A percentile compares a stretch with the other conserved stretches of the same genome.
Evolutionary conservation across 2,797 vertebrate species (phyloP).

Genomic region (Holocentrus rufus): DNA sequence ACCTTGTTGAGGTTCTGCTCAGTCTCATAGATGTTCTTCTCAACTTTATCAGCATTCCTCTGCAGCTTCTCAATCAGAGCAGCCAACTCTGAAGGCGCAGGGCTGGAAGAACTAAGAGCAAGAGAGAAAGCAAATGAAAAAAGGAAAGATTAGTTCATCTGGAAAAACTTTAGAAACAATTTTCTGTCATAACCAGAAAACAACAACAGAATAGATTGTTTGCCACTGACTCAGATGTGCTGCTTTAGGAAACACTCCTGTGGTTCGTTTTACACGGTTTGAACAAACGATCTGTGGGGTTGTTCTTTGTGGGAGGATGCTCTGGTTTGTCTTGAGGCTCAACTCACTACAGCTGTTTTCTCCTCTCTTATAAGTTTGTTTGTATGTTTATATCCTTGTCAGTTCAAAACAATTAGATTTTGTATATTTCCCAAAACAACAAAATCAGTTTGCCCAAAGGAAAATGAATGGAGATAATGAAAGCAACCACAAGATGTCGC

Average conservation of each 20-base stretch:
- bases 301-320: too few relatives aligned
- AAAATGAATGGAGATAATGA: background rate
- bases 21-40: conserved; percentile 90
- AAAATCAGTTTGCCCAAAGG: background rate
- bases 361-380: too few relatives aligned
- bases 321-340: background rate
- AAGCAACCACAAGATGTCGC: background rate
- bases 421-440: background rate
- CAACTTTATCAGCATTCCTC: conserved; percentile 96
- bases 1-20: conserved; percentile 94
- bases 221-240: too few relatives aligned
- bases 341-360: background rate
- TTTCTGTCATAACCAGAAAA: background rate
- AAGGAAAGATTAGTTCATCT: background rate
- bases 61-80: conserved; percentile 93
- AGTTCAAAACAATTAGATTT: background rate
- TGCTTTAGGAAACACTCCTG: too few relatives aligned
- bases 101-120: conserved; percentile 32
- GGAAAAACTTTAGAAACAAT: background rate
- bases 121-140: background rate
- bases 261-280: too few relatives aligned
- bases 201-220: too few relatives aligned
- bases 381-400: background rate
- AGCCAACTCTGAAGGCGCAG: conserved; percentile 76
- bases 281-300: too few relatives aligned